Evolutionary conservation across 1,140 invertebrate genomes (phyloP).

Genomic region (Drosophila aff.): DNA sequence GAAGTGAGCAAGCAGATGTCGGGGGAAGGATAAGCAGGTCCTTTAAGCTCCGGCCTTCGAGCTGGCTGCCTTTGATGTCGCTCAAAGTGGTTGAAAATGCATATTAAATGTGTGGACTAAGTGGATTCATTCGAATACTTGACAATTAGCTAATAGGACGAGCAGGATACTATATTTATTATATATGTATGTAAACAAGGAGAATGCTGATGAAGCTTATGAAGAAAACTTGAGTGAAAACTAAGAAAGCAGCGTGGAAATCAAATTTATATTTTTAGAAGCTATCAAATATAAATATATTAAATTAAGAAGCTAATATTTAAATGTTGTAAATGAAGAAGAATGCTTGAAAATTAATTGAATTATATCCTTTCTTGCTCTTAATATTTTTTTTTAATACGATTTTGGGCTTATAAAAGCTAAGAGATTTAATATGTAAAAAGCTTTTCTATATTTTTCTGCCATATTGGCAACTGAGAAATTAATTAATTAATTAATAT

Average conservation of each 20-base stretch:
- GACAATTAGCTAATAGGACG: conserved; percentile 39
- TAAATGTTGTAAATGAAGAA: not conserved
- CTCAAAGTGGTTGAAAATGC: conserved; percentile 40
- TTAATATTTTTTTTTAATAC: not conserved
- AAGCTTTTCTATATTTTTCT: not conserved
- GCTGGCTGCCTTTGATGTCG: conserved; percentile 28
- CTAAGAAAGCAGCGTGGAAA: not conserved
- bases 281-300: not conserved
- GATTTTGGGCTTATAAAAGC: no score
- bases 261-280: not conserved
- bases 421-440: not conserved
- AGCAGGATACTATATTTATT: not conserved
- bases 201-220: not conserved
- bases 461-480: not conserved
- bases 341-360: not conserved
- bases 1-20: conserved; percentile 19
- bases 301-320: not conserved
- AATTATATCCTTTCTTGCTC: not conserved
- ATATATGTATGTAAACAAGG: not conserved
- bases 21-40: conserved; percentile 19
- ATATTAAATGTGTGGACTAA: conserved; percentile 42
- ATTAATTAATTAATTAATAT: not conserved
- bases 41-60: conserved; percentile 12
- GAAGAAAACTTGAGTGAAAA: not conserved
- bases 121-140: conserved; percentile 22